Base-by-base conservation (phyloP, 2,797 vertebrate genomes). In the Columba guinea region DNA sequence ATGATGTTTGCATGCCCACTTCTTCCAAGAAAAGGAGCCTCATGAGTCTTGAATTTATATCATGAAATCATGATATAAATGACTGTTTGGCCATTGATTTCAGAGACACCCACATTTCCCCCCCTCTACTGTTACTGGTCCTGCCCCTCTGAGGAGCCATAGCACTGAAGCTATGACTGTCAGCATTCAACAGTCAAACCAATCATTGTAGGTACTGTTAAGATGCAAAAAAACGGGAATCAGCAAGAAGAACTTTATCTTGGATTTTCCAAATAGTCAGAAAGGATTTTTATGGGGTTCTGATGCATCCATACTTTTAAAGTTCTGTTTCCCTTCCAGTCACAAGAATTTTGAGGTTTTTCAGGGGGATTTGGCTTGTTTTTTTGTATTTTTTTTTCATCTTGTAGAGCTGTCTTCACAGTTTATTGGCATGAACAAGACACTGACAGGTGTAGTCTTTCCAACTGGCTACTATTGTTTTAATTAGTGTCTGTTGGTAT, bases 351-450 rank as follows among this genome's bases (percentile, higher is more conserved):
- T 5, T 24, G 28, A 84, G 8, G 2, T 32, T 53, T 78, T 95
- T n/a, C 6, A 7, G 17, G 19, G 20, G 7, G 0, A 0, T 0
- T 34, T 32, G 18, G 6, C 19, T 80, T 89, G 34, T 2, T 0
- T 59, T 85, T 84, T 80, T 87, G 32, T 2, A 1, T 55, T 32
- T 59, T 69, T 84, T 9, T 93, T 94, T 58, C 17, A 30, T 91
- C 60, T 63, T 59, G 5, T 62, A 51, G 53, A 55, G 17, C 32
- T 73, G 10, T 73, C 27, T 84, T 87, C 30, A 59, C 10, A 77
- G 48, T 46, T 73, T 76, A 53, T 79, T 49, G 14, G 13, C 13
- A 28, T 55, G 51, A 89, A 32, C 3, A 51, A 80, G 44, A 27
- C 84, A 12, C 20, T 71, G 28, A 28, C 24, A 59, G 18, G 15